Evolutionary conservation across 2,888 invertebrate species (phyloP).

Genomic region (Erebia ligea): DNA sequence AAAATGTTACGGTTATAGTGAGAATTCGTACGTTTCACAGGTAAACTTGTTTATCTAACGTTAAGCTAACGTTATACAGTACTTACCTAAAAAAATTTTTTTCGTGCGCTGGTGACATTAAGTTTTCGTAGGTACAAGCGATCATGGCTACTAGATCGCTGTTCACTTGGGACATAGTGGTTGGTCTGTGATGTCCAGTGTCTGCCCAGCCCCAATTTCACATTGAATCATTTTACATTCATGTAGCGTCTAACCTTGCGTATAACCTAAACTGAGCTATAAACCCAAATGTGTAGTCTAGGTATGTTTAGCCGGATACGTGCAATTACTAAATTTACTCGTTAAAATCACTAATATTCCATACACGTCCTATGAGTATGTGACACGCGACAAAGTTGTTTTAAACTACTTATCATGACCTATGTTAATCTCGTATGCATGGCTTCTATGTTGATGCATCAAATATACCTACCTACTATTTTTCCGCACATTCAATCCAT

Average conservation of each 20-base stretch:
- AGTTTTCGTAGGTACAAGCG: too few species aligned
- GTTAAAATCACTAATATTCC: background rate
- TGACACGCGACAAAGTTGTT: conserved; percentile 1
- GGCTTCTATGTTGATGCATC: background rate
- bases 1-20: too few species aligned
- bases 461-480: too few species aligned
- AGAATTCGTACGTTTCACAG: too few species aligned
- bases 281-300: conserved; percentile 5
- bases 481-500: too few species aligned
- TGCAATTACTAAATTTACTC: background rate
- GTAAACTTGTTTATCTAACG: too few species aligned
- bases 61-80: too few species aligned
- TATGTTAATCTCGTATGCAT: background rate
- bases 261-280: background rate
- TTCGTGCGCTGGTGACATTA: too few species aligned
- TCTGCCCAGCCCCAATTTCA: background rate
- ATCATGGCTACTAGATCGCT: too few species aligned
- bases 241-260: background rate
- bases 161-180: background rate
- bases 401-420: background rate
- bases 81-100: too few species aligned
- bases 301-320: conserved; percentile 8
- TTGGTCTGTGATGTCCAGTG: background rate
- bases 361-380: conserved; percentile 3
- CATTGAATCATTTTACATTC: background rate